These are phyloP conservation scores for Nannobrachium achirus DNA, from an alignment of 2,113 vertebrate genomes.

Conservation along the genomic window DNA sequence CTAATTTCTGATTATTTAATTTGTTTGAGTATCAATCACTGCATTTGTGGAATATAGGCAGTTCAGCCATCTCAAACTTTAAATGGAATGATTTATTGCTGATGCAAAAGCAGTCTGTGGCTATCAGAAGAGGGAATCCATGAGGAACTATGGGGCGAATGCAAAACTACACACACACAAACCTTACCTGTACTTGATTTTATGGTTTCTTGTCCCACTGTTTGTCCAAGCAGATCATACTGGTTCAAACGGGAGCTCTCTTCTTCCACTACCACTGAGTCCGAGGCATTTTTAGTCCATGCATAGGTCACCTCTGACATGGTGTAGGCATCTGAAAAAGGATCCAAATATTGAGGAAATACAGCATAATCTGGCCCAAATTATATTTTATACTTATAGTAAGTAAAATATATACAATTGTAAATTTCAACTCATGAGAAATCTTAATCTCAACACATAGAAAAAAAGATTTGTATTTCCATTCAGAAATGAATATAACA, in stretches of 20 bases:
- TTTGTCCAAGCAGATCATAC: constrained; percentile 94
- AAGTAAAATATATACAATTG: no score
- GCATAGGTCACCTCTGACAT: constrained; percentile 95
- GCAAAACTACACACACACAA: not conserved
- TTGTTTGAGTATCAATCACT: not conserved
- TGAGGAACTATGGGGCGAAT: not conserved
- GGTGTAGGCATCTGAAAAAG: constrained; percentile 91
- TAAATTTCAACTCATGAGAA: no score
- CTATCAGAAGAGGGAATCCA: constrained; percentile 3
- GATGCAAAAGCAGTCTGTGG: constrained; percentile 1
- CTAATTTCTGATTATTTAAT: not conserved
- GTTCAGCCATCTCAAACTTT: not conserved
- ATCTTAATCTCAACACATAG: no score
- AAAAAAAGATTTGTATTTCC: no score
- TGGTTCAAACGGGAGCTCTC: constrained; percentile 97
- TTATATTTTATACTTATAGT: no score
- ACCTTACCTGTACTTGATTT: constrained; percentile 95
- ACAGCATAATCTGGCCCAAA: no score
- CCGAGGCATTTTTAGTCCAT: constrained; percentile 93
- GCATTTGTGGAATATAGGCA: not conserved
- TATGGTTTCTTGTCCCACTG: constrained; percentile 94
- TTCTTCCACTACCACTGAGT: constrained; percentile 94
- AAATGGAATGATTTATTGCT: not conserved
- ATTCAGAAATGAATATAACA: no score
- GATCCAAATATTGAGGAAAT: not conserved